Percentiles rank a stretch among this genome's conserved stretches.
Conservation (phyloP, 2,113 vertebrate genomes). For the Nannobrachium achirus region DNA sequence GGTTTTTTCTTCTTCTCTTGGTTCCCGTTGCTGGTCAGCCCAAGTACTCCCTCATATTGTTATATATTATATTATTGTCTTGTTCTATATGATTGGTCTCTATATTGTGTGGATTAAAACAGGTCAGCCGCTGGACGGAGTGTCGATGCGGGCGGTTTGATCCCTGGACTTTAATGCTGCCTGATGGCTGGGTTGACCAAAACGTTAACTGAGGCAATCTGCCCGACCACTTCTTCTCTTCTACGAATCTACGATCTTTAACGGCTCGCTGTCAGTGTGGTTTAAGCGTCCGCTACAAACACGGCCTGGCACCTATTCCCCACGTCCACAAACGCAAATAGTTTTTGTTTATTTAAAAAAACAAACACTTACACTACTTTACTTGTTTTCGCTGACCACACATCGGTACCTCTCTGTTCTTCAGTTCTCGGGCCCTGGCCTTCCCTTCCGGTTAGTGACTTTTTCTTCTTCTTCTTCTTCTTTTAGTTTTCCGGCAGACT, state of each 20-base stretch:
- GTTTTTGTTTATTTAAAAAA: conserved; percentile 4
- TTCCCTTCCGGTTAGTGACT: conserved; percentile 80
- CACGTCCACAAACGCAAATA: conserved; percentile 13
- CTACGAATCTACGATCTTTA: background rate
- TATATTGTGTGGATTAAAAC: no score
- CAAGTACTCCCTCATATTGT: no score
- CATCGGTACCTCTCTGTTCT: conserved; percentile 50
- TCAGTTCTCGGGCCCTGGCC: conserved; percentile 73
- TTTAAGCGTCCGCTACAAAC: background rate
- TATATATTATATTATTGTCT: no score
- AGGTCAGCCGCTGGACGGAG: no score
- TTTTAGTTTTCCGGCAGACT: no score
- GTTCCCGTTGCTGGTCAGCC: no score
- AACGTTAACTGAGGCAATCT: conserved; percentile 8
- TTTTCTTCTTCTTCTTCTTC: no score
- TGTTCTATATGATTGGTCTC: no score
- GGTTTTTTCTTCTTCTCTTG: no score
- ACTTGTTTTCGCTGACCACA: conserved; percentile 58
- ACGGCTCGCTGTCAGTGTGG: background rate
- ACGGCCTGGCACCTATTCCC: background rate
- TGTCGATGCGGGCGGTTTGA: no score
- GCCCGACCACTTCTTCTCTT: no score
- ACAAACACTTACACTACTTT: conserved; percentile 67
- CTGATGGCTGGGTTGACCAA: conserved; percentile 3
- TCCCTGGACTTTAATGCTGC: no score